Base-by-base conservation (phyloP, 1,140 invertebrate species). In the Drosophila pachea region DNA sequence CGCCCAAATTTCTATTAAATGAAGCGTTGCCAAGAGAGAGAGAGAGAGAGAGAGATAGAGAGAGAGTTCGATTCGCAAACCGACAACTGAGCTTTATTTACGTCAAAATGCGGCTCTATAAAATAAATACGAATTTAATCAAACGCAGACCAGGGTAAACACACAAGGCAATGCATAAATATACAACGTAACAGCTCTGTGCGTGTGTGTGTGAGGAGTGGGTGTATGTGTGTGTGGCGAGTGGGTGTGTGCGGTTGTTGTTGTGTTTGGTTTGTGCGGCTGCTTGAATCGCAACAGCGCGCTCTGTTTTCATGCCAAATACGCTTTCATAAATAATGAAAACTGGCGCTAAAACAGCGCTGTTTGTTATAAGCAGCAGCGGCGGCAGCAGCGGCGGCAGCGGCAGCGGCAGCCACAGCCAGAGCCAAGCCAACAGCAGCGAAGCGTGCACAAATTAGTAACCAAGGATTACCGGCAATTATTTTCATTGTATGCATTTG, bases 401-500 rank as follows among this genome's bases (percentile, higher is more conserved):
- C 12, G 52, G 36, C 31, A 45, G 29, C 12, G 14, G 14, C 5
- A 43, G 40, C 58, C 67, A 31, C 60, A 68, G 22, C 56, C 59
- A 68, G 61, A 68, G 58, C 48, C 14, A 48, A 48, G 11, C 31
- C 55, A 69, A 16, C 54, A 73, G 54, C 70, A 73, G 53, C 60
- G 64, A 68, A 72, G 58, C 62, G 64, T 67, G 61, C 48, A 71
- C 56, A 84, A 84, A 84, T 84, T 78, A 84, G 79, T 83, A 78
- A 42, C 66, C 79, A 71, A 84, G 79, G 79, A 84, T 84, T 84
- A 84, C 79, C 79, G 73, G 76, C 79, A 84, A 78, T 78, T 84
- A 78, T 84, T 84, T 78, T 78, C 69, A 73, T 83, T 84, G 76
- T 78, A 78, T 84, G 79, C 79, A 84, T 76, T 84, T 78, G 76